A percentile compares a stretch with the other conserved stretches of the same genome.
phyloP scores from a whole-genome alignment of 2,113 vertebrate species.

The Nymphicus hollandicus region DNA sequence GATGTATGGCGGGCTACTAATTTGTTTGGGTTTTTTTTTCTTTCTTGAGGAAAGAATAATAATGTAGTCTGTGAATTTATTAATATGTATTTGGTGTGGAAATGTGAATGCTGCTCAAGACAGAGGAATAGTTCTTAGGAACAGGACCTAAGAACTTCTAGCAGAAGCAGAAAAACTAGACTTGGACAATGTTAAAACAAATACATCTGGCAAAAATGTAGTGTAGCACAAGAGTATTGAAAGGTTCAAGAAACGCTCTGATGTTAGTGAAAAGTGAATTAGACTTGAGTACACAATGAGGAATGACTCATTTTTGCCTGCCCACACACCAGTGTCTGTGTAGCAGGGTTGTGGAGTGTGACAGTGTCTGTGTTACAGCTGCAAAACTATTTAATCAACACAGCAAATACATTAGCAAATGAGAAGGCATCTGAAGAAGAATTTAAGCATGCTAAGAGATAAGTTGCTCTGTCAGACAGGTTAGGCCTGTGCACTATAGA shows the following conservation, averaged over 20 bases:
- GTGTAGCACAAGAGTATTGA: background rate
- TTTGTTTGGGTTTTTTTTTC: background rate
- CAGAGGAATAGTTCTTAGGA: background rate
- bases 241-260: background rate
- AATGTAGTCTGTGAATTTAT: background rate
- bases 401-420: background rate
- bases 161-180: background rate
- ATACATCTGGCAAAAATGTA: background rate
- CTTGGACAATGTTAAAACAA: background rate
- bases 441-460: background rate
- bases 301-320: background rate
- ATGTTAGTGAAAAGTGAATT: background rate
- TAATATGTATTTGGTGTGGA: background rate
- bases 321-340: background rate
- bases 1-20: background rate
- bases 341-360: background rate
- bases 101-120: background rate
- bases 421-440: conserved; percentile 9
- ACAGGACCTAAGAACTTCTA: background rate
- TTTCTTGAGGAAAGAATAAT: background rate
- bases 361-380: background rate
- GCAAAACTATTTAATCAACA: conserved; percentile 6
- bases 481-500: background rate
- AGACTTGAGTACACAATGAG: background rate
- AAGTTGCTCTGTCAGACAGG: background rate